Evolutionary conservation across 2,797 vertebrate genomes (phyloP).

Genomic region (Pygocentrus nattereri): DNA sequence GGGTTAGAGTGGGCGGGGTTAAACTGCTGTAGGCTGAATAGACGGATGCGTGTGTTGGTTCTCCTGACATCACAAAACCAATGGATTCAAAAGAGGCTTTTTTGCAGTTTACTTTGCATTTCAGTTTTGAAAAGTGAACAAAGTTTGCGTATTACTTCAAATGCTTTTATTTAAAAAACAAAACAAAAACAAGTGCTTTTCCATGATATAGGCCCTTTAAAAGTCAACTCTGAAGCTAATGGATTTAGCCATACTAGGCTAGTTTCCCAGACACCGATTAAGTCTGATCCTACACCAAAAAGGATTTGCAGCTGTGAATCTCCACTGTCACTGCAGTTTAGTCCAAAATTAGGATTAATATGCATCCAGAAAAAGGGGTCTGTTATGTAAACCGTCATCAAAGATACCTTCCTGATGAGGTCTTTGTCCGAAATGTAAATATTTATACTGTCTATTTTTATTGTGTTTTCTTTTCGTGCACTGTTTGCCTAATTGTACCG

Average conservation of each 20-base stretch:
- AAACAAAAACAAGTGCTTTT: no score
- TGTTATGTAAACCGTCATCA: neutral
- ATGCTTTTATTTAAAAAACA: no score
- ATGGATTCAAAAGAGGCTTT: no score
- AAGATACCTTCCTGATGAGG: slow-evolving; percentile 17
- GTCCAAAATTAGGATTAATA: slow-evolving; percentile 21
- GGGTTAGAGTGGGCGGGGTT: no score
- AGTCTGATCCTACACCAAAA: neutral
- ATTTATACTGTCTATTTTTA: slow-evolving; percentile 24
- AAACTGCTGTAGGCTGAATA: no score
- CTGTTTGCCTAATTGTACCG: slow-evolving; percentile 31
- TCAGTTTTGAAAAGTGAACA: no score
- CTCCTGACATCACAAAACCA: no score
- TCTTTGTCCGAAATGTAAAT: slow-evolving; percentile 23
- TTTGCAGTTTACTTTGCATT: no score
- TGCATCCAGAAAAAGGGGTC: neutral
- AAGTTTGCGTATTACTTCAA: no score
- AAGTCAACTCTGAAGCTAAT: slow-evolving; percentile 10
- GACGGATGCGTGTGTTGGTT: no score
- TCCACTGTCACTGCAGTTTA: neutral
- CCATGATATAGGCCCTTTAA: neutral
- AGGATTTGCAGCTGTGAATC: slow-evolving; percentile 11
- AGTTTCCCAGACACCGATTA: slow-evolving; percentile 7
- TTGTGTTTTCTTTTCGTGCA: neutral
- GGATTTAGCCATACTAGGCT: slow-evolving; percentile 31